These are phyloP conservation scores for Argyra leucocephala DNA, from an alignment of 2,888 invertebrate genomes.

Conservation along the genomic window DNA sequence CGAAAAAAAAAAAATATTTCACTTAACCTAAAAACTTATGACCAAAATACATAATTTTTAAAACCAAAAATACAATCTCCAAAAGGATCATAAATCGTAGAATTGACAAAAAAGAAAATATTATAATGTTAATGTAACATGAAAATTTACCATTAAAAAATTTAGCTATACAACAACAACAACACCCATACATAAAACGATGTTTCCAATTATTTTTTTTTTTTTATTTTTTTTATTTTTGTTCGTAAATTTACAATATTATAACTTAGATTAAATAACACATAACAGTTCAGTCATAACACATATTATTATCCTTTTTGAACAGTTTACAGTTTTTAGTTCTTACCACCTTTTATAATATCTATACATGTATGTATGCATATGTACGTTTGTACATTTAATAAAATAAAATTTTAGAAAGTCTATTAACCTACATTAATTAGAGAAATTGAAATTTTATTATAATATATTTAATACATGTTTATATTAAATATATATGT, in stretches of 20 bases:
- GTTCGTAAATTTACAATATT: neutral
- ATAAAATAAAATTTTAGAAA: neutral
- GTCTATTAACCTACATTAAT: neutral
- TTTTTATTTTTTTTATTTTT: neutral
- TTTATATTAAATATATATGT: no score
- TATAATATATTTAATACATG: neutral
- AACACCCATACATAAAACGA: neutral
- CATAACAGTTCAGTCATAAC: no score
- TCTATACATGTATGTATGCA: no score
- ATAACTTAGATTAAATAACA: neutral
- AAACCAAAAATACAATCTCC: no score
- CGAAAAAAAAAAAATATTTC: no score
- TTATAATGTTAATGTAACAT: neutral
- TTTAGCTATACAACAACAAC: neutral
- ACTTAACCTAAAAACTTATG: no score
- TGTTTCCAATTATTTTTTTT: no score
- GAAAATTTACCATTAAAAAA: neutral
- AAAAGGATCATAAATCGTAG: neutral
- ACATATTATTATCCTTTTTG: neutral
- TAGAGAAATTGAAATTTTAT: constrained; percentile 1
- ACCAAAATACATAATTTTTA: no score
- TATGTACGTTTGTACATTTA: neutral
- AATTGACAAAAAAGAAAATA: neutral
- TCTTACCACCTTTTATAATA: neutral
- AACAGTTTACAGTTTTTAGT: constrained; percentile 1